phyloP scores from a whole-genome alignment of 2,888 invertebrate genomes.

The Ganaspis brasiliensis region DNA sequence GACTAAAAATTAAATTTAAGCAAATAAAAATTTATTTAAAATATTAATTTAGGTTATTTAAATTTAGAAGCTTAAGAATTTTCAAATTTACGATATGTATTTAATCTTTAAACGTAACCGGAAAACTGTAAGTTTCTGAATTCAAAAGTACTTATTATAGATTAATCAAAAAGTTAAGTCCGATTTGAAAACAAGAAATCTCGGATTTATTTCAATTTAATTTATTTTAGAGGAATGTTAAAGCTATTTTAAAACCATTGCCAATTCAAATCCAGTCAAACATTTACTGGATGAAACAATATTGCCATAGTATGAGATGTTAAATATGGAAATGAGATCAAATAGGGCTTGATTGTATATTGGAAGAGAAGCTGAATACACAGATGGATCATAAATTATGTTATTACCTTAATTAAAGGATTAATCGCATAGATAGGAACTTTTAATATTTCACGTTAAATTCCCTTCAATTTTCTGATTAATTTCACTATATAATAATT shows the following conservation, averaged over 20 bases:
- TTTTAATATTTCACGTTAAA: not conserved
- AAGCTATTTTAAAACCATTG: not conserved
- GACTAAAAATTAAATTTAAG: too few relatives aligned
- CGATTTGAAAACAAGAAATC: not conserved
- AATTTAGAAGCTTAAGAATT: too few relatives aligned
- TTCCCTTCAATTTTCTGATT: not conserved
- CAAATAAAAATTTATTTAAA: too few relatives aligned
- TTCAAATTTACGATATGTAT: too few relatives aligned
- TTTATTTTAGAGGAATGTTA: not conserved
- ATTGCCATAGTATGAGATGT: constrained; percentile 27
- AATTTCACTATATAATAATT: constrained; percentile 10
- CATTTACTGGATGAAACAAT: constrained; percentile 13
- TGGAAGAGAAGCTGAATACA: constrained; percentile 26
- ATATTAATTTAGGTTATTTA: too few relatives aligned
- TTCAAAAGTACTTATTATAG: too few relatives aligned
- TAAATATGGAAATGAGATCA: constrained; percentile 40
- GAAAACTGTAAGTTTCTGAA: too few relatives aligned
- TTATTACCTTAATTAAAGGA: constrained; percentile 5
- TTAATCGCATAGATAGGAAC: not conserved
- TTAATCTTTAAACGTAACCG: too few relatives aligned
- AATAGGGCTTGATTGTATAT: constrained; percentile 31
- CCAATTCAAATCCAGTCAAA: constrained; percentile 20
- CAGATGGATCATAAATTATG: constrained; percentile 36
- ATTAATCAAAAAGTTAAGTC: not conserved
- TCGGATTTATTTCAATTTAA: not conserved